Conservation (phyloP, 2,888 invertebrate genomes). For the Allolobophora icterica region DNA sequence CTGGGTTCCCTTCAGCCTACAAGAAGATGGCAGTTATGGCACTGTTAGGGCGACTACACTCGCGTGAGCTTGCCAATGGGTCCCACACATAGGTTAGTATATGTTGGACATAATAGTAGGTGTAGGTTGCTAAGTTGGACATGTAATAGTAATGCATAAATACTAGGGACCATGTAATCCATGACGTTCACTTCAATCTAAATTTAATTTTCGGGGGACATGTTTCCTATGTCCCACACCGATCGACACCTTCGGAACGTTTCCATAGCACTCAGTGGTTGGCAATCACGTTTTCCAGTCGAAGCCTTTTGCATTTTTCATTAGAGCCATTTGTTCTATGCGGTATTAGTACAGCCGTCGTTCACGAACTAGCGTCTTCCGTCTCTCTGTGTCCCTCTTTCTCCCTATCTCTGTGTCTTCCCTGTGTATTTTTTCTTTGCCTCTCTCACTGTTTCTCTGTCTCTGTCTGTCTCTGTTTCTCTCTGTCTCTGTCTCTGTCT, state of each 20-base stretch:
- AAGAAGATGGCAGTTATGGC: background rate
- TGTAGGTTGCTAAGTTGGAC: no score
- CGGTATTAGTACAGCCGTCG: background rate
- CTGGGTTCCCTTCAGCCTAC: no score
- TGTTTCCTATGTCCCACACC: background rate
- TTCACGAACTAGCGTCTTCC: background rate
- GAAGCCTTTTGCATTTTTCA: conserved; percentile 9
- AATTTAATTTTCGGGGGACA: background rate
- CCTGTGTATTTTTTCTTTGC: background rate
- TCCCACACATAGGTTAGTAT: background rate
- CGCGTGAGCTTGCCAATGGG: background rate
- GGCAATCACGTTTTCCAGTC: background rate
- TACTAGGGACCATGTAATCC: no score
- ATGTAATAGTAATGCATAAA: no score
- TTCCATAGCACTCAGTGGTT: background rate
- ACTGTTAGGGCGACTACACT: background rate
- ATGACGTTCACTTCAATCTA: background rate
- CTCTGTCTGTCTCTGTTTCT: background rate
- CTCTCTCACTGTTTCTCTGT: background rate
- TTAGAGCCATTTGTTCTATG: background rate
- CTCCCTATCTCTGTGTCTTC: no score
- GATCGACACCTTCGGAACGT: background rate
- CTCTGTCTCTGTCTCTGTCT: no score
- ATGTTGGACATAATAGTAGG: no score
- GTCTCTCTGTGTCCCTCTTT: no score